Evolutionary conservation across 2,113 vertebrate species (phyloP).

Genomic region (Chamaetylas fuelleborni): DNA sequence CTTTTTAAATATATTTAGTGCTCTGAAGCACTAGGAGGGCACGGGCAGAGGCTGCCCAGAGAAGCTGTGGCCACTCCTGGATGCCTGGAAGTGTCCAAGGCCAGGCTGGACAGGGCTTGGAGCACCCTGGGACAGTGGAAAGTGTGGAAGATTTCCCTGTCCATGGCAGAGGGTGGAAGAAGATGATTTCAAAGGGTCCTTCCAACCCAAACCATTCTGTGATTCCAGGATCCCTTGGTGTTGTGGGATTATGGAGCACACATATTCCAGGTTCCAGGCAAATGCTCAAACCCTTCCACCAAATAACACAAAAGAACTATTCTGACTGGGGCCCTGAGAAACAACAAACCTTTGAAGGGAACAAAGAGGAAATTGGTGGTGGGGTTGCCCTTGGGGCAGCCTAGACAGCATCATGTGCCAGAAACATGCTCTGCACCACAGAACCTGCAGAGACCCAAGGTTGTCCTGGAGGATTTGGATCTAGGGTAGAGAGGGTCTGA

Average conservation of each 20-base stretch:
- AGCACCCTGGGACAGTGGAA: background rate
- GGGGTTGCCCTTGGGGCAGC: background rate
- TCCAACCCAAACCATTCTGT: background rate
- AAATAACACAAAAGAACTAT: background rate
- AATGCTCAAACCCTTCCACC: background rate
- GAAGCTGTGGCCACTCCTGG: background rate
- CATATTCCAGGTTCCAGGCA: background rate
- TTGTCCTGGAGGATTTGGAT: accelerated
- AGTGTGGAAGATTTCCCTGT: background rate
- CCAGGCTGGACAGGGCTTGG: accelerated
- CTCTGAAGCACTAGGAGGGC: background rate
- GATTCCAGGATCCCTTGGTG: background rate
- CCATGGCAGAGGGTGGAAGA: accelerated
- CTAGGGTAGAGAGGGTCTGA: background rate
- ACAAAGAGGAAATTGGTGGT: background rate
- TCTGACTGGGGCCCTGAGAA: background rate
- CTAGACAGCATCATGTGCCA: background rate
- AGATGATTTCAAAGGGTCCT: background rate
- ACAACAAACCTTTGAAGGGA: background rate
- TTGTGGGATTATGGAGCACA: accelerated
- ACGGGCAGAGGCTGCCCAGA: background rate
- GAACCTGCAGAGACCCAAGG: background rate
- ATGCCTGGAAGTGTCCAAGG: background rate
- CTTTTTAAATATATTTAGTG: background rate
- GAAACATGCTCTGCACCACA: background rate